A percentile compares a stretch with the other conserved stretches of the same genome.
These are phyloP conservation scores for Chloropsis cyanopogon DNA, from an alignment of 2,113 vertebrate species.

Conservation along the genomic window DNA sequence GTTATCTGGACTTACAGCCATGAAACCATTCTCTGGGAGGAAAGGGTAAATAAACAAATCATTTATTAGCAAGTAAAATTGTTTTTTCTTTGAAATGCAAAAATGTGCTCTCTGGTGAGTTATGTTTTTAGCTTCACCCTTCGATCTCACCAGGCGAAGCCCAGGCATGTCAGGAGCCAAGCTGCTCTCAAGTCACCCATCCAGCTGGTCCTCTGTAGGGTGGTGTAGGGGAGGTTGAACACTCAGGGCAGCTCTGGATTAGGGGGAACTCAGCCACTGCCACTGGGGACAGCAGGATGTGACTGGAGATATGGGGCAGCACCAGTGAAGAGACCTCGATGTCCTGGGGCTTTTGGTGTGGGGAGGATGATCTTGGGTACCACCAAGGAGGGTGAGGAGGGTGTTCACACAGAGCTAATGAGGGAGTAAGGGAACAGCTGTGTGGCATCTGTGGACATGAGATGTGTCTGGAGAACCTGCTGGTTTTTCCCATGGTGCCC, in stretches of 20 bases:
- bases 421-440: not conserved
- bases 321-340: rapidly evolving
- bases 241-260: not conserved
- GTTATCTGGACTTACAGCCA: slow-evolving; percentile 47
- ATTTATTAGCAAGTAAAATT: slow-evolving; percentile 70
- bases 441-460: not conserved
- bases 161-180: not conserved
- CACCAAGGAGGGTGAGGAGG: not conserved
- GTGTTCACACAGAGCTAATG: not conserved
- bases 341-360: not conserved
- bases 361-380: not conserved
- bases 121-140: slow-evolving; percentile 30
- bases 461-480: not conserved
- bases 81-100: slow-evolving; percentile 71
- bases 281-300: not conserved
- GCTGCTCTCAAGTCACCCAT: not conserved
- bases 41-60: slow-evolving; percentile 71
- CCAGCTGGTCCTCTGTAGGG: slow-evolving; percentile 3
- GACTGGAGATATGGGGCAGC: not conserved
- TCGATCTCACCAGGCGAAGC: slow-evolving; percentile 6
- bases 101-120: slow-evolving; percentile 44
- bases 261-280: not conserved
- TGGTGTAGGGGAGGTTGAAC: not conserved
- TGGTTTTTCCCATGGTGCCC: not conserved
- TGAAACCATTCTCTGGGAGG: slow-evolving; percentile 52